Conservation (phyloP, 2,888 invertebrate genomes). For the Tubiluchus corallicola region DNA sequence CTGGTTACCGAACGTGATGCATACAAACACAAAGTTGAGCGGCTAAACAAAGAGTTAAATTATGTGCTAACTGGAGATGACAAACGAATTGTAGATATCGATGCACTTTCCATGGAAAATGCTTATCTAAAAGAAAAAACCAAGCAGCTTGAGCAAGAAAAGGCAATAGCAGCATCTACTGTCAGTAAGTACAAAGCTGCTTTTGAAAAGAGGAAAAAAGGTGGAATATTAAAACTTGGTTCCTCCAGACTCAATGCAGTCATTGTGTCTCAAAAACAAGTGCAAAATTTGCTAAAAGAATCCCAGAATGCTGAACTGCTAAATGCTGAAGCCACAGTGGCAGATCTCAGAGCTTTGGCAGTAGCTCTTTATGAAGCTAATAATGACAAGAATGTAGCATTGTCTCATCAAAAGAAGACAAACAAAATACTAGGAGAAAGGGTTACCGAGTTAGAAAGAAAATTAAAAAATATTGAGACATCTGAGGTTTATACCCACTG, state of each 20-base stretch:
- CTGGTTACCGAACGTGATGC: conserved; percentile 57
- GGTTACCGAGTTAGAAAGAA: neutral
- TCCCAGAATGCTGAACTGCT: conserved; percentile 37
- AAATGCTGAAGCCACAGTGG: conserved; percentile 44
- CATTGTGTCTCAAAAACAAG: conserved; percentile 64
- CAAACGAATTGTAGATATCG: conserved; percentile 47
- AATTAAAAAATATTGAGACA: neutral
- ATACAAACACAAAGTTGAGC: conserved; percentile 60
- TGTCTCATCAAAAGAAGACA: conserved; percentile 65
- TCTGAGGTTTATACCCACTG: neutral
- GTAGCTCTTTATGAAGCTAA: conserved; percentile 59
- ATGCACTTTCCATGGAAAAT: conserved; percentile 59
- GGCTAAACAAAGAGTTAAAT: conserved; percentile 58
- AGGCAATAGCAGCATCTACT: conserved; percentile 50
- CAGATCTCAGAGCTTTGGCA: conserved; percentile 56
- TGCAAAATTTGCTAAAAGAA: conserved; percentile 50
- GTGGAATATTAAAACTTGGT: conserved; percentile 47
- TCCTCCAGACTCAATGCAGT: conserved; percentile 39
- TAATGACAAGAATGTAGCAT: conserved; percentile 62
- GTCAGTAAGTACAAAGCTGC: conserved; percentile 47
- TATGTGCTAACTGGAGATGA: conserved; percentile 40
- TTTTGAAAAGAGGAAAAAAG: conserved; percentile 42
- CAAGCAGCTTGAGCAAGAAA: conserved; percentile 56
- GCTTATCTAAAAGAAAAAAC: conserved; percentile 57
- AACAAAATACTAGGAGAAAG: conserved; percentile 36